Percentiles rank a stretch among this genome's conserved stretches.
Evolutionary conservation across 1,140 invertebrate genomes (phyloP).

Genomic region (Lepidurus apus): DNA sequence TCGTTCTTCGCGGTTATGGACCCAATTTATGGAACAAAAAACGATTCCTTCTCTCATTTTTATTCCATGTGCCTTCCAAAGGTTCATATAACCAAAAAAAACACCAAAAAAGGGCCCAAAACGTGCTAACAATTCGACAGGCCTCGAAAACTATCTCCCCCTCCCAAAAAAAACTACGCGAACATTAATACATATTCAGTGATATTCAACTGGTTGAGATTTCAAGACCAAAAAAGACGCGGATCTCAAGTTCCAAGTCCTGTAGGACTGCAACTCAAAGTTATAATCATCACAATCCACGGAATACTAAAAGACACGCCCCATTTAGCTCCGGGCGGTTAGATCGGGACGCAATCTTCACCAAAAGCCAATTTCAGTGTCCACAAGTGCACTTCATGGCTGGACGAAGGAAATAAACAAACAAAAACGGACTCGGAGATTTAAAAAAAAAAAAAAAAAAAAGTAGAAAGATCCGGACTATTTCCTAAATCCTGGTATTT

Average conservation of each 20-base stretch:
- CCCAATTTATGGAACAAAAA: too few species aligned
- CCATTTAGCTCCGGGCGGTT: neutral
- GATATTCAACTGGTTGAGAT: neutral
- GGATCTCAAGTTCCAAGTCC: neutral
- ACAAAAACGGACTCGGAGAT: neutral
- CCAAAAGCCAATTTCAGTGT: neutral
- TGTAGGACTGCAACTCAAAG: neutral
- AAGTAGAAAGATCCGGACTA: neutral
- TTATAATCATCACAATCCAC: neutral
- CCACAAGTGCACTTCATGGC: neutral
- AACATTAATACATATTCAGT: too few species aligned
- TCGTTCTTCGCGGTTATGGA: neutral
- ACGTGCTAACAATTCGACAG: too few species aligned
- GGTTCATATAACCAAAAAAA: too few species aligned
- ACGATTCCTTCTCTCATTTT: too few species aligned
- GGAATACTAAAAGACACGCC: neutral
- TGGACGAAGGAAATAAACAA: too few species aligned
- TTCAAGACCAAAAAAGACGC: neutral
- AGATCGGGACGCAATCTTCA: neutral
- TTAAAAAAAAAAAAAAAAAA: neutral
- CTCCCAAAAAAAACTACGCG: too few species aligned
- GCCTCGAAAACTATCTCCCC: too few species aligned
- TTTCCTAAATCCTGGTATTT: conserved; percentile 10
- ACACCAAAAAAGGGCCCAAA: too few species aligned
- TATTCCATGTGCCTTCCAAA: too few species aligned